These are phyloP conservation scores for Gibbula magus DNA, from an alignment of 2,888 invertebrate species.

Conservation along the genomic window DNA sequence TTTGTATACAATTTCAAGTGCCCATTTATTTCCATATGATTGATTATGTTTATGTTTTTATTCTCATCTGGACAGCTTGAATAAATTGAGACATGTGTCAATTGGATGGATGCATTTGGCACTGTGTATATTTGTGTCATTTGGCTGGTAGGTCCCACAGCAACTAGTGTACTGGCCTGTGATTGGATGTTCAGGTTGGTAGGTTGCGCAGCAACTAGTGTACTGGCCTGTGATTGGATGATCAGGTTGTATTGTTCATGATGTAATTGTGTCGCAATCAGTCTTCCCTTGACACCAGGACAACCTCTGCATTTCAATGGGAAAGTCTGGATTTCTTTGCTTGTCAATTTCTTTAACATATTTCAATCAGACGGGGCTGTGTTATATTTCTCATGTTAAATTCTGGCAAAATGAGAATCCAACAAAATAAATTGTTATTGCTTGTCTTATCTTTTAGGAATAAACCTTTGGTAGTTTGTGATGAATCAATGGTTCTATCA, in stretches of 20 bases:
- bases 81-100: background rate
- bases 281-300: background rate
- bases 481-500: no score
- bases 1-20: background rate
- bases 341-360: slow-evolving; percentile 9
- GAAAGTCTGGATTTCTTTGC: slow-evolving; percentile 2
- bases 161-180: background rate
- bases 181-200: slow-evolving; percentile 2
- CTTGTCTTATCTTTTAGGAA: no score
- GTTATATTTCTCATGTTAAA: background rate
- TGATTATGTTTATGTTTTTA: background rate
- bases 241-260: background rate
- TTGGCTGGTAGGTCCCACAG: background rate
- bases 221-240: background rate
- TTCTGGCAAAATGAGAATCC: no score
- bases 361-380: background rate
- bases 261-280: slow-evolving; percentile 14
- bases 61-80: no score
- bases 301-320: slow-evolving; percentile 16
- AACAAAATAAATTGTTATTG: no score
- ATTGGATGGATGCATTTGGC: background rate
- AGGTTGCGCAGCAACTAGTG: background rate
- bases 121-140: slow-evolving; percentile 13
- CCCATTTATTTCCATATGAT: slow-evolving; percentile 9
- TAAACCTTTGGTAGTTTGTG: no score